These are phyloP conservation scores for Incurvaria masculella DNA, from an alignment of 2,888 invertebrate genomes.

Conservation along the genomic window DNA sequence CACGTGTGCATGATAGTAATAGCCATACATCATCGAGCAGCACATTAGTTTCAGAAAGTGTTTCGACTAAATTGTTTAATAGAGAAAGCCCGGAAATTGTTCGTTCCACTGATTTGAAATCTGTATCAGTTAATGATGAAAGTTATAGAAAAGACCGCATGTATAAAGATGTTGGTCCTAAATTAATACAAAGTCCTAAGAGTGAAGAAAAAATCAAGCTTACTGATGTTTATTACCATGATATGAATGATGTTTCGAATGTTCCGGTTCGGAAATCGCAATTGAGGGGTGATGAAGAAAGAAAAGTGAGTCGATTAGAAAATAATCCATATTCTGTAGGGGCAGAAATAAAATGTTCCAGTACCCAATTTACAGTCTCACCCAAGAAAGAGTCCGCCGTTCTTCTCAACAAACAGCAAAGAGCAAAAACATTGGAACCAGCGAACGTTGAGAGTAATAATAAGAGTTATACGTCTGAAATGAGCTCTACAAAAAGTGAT, in stretches of 20 bases:
- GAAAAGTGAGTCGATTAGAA: neutral
- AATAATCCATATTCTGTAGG: constrained; percentile 32
- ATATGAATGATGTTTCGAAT: neutral
- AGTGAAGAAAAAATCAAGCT: too few species aligned
- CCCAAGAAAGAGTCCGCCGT: constrained; percentile 51
- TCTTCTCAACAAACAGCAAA: constrained; percentile 39
- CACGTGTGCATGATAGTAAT: too few species aligned
- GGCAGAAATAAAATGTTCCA: constrained; percentile 47
- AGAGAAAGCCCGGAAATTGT: too few species aligned
- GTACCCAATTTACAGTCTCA: constrained; percentile 43
- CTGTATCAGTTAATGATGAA: too few species aligned
- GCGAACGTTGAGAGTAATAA: too few species aligned
- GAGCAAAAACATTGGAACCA: constrained; percentile 40
- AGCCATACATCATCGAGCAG: constrained; percentile 40
- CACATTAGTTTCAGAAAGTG: constrained; percentile 39
- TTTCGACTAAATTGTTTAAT: constrained; percentile 6
- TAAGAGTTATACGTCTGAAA: too few species aligned
- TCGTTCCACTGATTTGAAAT: too few species aligned
- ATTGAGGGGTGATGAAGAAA: neutral
- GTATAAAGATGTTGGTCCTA: too few species aligned
- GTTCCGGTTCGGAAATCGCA: neutral
- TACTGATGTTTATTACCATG: neutral
- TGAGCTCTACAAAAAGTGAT: too few species aligned
- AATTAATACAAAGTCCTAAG: too few species aligned
- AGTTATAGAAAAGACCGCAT: too few species aligned